phyloP scores from a whole-genome alignment of 2,888 invertebrate genomes.

The Lydus trimaculatus region DNA sequence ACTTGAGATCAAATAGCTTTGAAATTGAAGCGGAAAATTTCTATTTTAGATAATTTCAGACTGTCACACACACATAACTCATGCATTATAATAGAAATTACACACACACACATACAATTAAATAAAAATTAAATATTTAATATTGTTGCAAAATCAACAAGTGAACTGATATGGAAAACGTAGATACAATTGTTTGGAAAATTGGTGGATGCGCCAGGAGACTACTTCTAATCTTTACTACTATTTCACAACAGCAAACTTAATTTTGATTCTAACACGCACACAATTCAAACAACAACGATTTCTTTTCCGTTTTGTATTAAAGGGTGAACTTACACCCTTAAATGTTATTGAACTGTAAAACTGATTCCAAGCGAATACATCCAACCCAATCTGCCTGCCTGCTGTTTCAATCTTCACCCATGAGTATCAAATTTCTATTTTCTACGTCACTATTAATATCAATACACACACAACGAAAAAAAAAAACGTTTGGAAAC shows the following conservation, averaged over 20 bases:
- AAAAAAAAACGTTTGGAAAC: background rate
- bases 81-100: too few relatives aligned
- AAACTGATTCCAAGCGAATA: background rate
- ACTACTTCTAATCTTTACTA: background rate
- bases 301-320: background rate
- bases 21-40: conserved; percentile 4
- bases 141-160: background rate
- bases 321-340: background rate
- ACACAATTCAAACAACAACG: background rate
- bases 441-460: background rate
- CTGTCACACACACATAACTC: background rate
- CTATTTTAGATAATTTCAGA: background rate
- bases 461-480: background rate
- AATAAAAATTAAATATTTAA: background rate
- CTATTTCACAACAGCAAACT: background rate
- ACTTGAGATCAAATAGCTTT: background rate
- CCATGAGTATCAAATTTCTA: background rate
- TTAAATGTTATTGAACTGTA: background rate
- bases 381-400: background rate
- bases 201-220: conserved; percentile 1
- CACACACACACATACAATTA: background rate
- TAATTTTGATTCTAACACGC: background rate
- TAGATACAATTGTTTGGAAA: background rate
- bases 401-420: background rate
- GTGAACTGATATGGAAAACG: background rate